These are phyloP conservation scores for Arothron firmamentum DNA, from an alignment of 2,113 vertebrate genomes.

Conservation along the genomic window DNA sequence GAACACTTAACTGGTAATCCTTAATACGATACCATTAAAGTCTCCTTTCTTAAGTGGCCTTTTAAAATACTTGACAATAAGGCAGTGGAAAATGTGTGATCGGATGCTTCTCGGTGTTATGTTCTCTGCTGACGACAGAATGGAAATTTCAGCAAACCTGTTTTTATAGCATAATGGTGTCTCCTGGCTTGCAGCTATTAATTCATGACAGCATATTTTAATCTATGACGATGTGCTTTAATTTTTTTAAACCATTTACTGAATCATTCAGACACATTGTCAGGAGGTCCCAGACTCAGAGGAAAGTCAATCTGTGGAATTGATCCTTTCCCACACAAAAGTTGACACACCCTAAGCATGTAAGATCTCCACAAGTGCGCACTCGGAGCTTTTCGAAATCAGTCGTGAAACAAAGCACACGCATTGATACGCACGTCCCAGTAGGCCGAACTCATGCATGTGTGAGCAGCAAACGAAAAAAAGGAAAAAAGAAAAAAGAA, in stretches of 20 bases:
- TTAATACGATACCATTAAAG: slow-evolving; percentile 49
- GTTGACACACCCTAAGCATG: slow-evolving; percentile 17
- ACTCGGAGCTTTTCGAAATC: slow-evolving; percentile 7
- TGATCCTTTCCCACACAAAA: slow-evolving; percentile 16
- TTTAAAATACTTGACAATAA: slow-evolving; percentile 46
- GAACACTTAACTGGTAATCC: slow-evolving; percentile 59
- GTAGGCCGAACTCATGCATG: not conserved
- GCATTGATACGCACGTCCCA: slow-evolving; percentile 1
- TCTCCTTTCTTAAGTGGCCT: slow-evolving; percentile 46
- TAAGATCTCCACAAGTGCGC: not conserved
- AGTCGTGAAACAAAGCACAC: slow-evolving; percentile 25
- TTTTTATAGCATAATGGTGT: not conserved
- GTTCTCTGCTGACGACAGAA: not conserved
- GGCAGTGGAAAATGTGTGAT: slow-evolving; percentile 32
- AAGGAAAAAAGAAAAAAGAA: not conserved
- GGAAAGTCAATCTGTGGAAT: slow-evolving; percentile 25
- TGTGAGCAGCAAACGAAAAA: slow-evolving; percentile 22
- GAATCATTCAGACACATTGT: too few relatives aligned
- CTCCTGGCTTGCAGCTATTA: too few relatives aligned
- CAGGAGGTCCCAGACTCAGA: not conserved
- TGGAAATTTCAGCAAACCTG: not conserved
- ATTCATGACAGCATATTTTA: too few relatives aligned
- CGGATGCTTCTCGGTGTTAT: slow-evolving; percentile 13
- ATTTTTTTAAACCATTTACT: too few relatives aligned
- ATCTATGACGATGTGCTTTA: too few relatives aligned